Base-by-base conservation (phyloP, 2,888 invertebrate species). In the Alviniconcha strummeri region DNA sequence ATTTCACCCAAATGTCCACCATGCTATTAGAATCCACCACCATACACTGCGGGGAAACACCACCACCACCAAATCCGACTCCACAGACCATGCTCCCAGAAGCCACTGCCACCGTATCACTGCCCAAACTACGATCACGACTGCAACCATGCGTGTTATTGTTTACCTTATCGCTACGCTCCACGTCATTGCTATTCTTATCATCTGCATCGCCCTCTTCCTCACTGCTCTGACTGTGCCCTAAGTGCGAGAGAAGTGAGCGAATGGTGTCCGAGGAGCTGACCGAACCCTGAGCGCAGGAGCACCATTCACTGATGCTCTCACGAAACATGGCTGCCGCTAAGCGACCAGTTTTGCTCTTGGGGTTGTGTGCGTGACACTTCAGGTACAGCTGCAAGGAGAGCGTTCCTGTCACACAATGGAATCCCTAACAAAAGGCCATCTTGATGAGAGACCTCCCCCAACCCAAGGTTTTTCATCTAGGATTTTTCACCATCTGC, bases 231-330 rank as follows among this genome's bases (percentile, higher is more conserved):
- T 19, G 19, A 55, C 57, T 77, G n/a, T 56, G 55, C 15, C 19
- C 36, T 6, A 82, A 9, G 36, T 19, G 54, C 3, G 69, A 55
- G n/a, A 82, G 76, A 4, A 82, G 17, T 5, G 69, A 75, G 75
- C 75, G 76, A 55, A 82, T 69, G 69, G 82, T 82, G 19, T 82
- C 77, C 9, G 82, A 56, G n/a, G 76, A 64, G 55, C 52, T 19
- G 64, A 19, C 13, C 4, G 64, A n/a, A 13, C 82, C 76, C 4
- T n/a, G 67, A 55, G 80, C 79, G 5, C 84, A 76, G 17, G 78
- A 81, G 78, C 84, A 85, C 77, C 89, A 88, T 76, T 87, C 83
- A 13, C 86, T 86, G 55, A 89, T 83, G 54, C 87, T 86, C 56
- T 88, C 86, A 13, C 84, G 82, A 60, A 85, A 79, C 81, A 76